Percentiles rank a stretch among this genome's conserved stretches.
Conservation (phyloP, 2,888 invertebrate genomes). For the Cataglyphis cursor region DNA sequence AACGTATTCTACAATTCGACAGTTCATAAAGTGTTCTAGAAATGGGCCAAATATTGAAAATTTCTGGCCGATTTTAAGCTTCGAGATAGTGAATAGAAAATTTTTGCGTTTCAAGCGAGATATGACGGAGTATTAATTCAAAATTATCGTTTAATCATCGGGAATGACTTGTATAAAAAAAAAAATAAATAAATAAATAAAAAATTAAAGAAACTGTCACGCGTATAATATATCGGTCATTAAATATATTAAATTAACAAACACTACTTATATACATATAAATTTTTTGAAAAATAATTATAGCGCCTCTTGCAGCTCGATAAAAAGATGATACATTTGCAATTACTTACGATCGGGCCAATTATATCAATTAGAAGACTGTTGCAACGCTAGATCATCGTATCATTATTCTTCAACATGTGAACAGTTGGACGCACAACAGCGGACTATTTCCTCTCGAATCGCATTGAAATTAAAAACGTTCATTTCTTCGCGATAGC, state of each 20-base stretch:
- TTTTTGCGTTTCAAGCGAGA: background rate
- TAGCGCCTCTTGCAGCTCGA: background rate
- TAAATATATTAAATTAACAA: background rate
- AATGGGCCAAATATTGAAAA: background rate
- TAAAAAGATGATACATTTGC: constrained; percentile 16
- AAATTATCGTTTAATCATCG: background rate
- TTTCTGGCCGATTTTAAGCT: background rate
- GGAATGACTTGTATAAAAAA: background rate
- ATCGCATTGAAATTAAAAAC: constrained; percentile 20
- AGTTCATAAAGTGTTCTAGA: background rate
- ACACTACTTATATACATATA: too few relatives aligned
- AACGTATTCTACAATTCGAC: background rate
- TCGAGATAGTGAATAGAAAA: background rate
- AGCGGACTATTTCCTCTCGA: constrained; percentile 5
- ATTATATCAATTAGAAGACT: constrained; percentile 37
- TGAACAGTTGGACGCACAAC: background rate
- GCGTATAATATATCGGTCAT: background rate
- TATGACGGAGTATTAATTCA: background rate
- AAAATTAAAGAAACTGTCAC: background rate
- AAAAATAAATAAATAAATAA: too few relatives aligned
- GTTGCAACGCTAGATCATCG: constrained; percentile 17
- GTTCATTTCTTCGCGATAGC: constrained; percentile 11
- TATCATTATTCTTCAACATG: constrained; percentile 16
- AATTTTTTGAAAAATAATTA: background rate
- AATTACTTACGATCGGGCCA: constrained; percentile 14